Percentiles rank a stretch among this genome's conserved stretches.
These are phyloP conservation scores for Lophotis ruficrista DNA, from an alignment of 2,113 vertebrate species.

Conservation along the genomic window DNA sequence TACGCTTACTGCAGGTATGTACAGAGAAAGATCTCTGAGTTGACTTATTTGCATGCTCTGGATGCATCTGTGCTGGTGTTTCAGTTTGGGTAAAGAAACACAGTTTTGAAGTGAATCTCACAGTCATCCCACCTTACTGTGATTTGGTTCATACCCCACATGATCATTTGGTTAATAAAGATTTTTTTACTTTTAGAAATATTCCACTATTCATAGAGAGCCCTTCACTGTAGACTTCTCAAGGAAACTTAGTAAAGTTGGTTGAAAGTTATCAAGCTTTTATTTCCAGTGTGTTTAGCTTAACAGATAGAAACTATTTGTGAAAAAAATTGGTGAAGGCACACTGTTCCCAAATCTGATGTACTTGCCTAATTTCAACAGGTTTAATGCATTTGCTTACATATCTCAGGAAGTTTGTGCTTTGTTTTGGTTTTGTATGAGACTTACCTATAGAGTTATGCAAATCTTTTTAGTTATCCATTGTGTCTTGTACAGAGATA, in stretches of 20 bases:
- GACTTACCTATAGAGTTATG: background rate
- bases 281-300: background rate
- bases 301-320: background rate
- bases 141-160: background rate
- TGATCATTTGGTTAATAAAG: background rate
- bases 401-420: background rate
- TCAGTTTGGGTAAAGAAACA: background rate
- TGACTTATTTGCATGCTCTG: background rate
- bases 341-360: background rate
- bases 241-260: background rate
- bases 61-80: background rate
- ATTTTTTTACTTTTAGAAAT: background rate
- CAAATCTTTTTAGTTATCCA: background rate
- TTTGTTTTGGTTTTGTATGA: background rate
- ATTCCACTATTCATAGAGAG: background rate
- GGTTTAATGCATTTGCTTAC: background rate
- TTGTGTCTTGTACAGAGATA: background rate
- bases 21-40: background rate
- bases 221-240: background rate
- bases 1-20: background rate
- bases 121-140: background rate
- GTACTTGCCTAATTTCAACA: background rate
- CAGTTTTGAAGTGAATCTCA: background rate
- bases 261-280: background rate
- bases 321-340: background rate